Base-by-base conservation (phyloP, 2,888 invertebrate species). In the Carabus problematicus region DNA sequence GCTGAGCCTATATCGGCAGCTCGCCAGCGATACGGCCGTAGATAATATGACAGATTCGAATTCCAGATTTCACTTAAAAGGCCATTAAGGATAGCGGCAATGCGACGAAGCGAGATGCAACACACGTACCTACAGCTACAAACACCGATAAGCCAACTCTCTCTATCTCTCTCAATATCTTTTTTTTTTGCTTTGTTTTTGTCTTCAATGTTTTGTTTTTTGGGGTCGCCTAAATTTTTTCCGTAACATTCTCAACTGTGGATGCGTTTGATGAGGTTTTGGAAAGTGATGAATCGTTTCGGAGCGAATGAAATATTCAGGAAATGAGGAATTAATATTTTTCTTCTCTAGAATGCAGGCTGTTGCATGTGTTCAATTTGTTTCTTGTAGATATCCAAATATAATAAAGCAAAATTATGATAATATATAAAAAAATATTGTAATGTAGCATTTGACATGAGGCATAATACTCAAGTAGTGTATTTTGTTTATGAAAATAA, bases 11-110 rank as follows among this genome's bases (percentile, higher is more conserved):
- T 52, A 52, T 52, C 52, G 19, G 52, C 52, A 52, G 52, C 52
- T 14, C 19, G 12, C 14, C 60, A 18, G 39, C 47, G 70, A 66
- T 70, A 64, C 64, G 61, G 62, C 41, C 40, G 18, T 14, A 43
- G 64, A 70, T 66, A 70, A 64, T 54, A 73, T 75, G 77, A 77
- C 75, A 77, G 76, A 78, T 77, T 77, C 76, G 73, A 78, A 78
- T 77, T 77, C 75, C 74, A 72, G 75, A 77, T 76, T 77, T 78
- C 78, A 77, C 78, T 78, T 78, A 78, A 78, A 78, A 78, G 76
- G 76, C 77, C 77, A 78, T 78, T 79, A 79, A 76, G 75, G 70
- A 60, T 59, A 29, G 47, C 16, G 59, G 45, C 43, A 18, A 19
- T 52, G 52, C 19, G 52, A 18, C 8, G 2, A 14, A 52, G 18